Base-by-base conservation (phyloP, 2,888 invertebrate genomes). In the Allophyes oxyacanthae region DNA sequence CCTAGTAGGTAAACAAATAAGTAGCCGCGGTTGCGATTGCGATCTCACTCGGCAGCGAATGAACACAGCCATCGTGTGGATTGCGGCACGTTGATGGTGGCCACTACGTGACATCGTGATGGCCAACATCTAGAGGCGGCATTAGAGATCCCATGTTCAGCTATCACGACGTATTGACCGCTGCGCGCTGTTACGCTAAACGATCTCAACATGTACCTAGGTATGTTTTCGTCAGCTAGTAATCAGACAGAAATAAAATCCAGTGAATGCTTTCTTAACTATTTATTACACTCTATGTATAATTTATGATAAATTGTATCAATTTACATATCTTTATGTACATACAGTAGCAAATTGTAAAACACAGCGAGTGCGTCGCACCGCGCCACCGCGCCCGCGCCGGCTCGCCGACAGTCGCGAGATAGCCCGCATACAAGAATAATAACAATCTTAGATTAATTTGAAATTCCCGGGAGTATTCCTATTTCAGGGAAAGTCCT, bases 231-330 rank as follows among this genome's bases (percentile, higher is more conserved):
- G 11, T 11, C 2, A 13, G 33, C 6, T 11, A 5, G 11, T 11
- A 11, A 33, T 13, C 10, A 32, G 10, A 43, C 7, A 64, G 60
- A 70, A 62, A 78, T 78, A 69, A 85, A 81, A 79, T 41, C 20
- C 53, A 50, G 60, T 40, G 49, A 60, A 64, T 77, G 74, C 81
- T 84, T 88, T 87, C 92, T 91, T 91, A 92, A 84, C 87, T 89
- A 92, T 92, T 92, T 92, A 92, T 91, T 92, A 92, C 88, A 91
- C 89, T 83, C 85, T 89, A 90, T 87, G 85, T 90, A 91, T 91
- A 91, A 91, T 91, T 92, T 91, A 90, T 81, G 85, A 87, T 90
- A 86, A n/a, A 78, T 79, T 76, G 74, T 85, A 89, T 90, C 89
- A 89, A 91, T 92, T 92, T 90, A 92, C 88, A 91, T 89, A 87